Evolutionary conservation across 2,797 vertebrate genomes (phyloP).

Genomic region (Lemur catta): DNA sequence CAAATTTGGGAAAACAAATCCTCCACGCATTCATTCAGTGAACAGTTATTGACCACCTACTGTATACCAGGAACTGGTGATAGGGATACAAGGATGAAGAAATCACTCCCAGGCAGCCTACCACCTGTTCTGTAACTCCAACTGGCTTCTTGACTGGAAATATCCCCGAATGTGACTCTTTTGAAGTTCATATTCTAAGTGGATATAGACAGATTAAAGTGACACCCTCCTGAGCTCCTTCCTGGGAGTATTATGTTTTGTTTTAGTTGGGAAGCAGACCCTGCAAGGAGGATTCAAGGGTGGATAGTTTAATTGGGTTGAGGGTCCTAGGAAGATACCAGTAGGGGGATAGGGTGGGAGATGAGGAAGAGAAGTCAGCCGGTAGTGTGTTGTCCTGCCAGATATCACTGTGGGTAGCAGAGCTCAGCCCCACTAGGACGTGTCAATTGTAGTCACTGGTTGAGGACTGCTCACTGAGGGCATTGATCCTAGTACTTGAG

Average conservation of each 20-base stretch:
- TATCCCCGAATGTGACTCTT: neutral
- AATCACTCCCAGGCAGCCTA: neutral
- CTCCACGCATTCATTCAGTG: neutral
- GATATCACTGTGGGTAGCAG: neutral
- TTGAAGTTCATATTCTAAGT: neutral
- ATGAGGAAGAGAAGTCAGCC: neutral
- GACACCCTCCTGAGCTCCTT: neutral
- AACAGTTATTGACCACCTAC: neutral
- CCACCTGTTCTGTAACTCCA: neutral
- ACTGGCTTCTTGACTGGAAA: neutral
- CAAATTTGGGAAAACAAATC: neutral
- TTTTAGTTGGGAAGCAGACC: neutral
- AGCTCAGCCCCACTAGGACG: neutral
- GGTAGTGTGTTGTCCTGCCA: neutral
- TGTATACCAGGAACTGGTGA: neutral
- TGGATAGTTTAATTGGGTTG: neutral
- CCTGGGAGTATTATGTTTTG: neutral
- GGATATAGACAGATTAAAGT: neutral
- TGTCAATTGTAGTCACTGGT: accelerated
- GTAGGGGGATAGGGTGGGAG: neutral
- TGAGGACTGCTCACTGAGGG: neutral
- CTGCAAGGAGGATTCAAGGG: neutral
- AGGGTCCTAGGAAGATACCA: neutral
- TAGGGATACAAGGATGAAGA: neutral
- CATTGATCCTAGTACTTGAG: neutral